Evolutionary conservation across 2,113 vertebrate species (phyloP), one percentile per base, ranked within the genome.

Genomic region (Boulengeromyrus knoepffleri): DNA sequence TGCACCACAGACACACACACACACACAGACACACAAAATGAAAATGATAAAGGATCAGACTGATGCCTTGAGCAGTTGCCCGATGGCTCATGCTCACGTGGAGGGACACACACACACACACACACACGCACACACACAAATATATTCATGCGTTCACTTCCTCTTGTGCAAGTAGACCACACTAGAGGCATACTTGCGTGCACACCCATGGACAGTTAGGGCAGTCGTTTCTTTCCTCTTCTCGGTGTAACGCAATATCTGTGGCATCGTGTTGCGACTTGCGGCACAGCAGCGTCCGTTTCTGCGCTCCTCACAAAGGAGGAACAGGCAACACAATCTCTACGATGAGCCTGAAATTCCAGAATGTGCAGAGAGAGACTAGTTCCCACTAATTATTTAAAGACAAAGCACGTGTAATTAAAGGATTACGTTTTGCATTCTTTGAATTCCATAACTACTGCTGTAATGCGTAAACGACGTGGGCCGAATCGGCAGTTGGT

Each of bases 241-340:
- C 94, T 95, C 88, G 91, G n/a, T 5, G n/a, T 84, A 13, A 90
- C 91, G 95, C 92, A 94, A 95, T 93, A 92, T 93, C 87, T 0
- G 0, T 0, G 89, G 94, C 94, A 92, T 95, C 92, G 0, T 42
- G 89, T 95, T 95, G 91, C 91, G 42, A 91, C 92, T 92, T 84
- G 80, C 62, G 62, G 90, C 3, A 50, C 19, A 90, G 89, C 83
- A n/a, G 9, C 87, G 88, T 53, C 88, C 74, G 53, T 80, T 87
- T 49, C 77, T 85, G 47, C 47, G 13, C 93, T 94, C 94, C 93
- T 93, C 93, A 93, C 39, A 89, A 93, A 91, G 92, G 91, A 91
- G 89, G 36, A 39, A 66, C 56, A 39, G 3, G n/a, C 83, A 50
- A 86, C 45, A n/a, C 12, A 86, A 86, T 50, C 84, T 49, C 47